Base-by-base conservation (phyloP, 2,888 invertebrate species). In the Rhaphigaster nebulosa region DNA sequence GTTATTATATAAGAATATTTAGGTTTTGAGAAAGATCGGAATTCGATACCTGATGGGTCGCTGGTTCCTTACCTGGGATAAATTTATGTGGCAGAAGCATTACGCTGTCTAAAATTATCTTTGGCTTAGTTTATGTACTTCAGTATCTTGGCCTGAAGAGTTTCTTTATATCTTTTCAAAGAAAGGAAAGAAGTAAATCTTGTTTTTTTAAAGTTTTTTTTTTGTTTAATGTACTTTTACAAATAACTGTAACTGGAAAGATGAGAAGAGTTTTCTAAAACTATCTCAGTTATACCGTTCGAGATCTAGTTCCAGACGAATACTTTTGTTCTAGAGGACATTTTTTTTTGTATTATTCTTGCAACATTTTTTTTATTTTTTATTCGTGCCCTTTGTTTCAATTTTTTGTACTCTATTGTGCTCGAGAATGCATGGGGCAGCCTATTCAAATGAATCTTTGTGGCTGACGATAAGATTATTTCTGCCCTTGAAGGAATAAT, bases 101-200 rank as follows among this genome's bases (percentile, higher is more conserved):
- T 34, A 65, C 29, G 65, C 65, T 29, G 29, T 65, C 65, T n/a
- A 65, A 65, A 65, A 65, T 65, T 65, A 65, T 65, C 65, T 65
- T 60, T 60, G 29, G 29, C 65, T 29, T 65, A 65, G 65, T 65
- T 65, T 65, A 29, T 34, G 29, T 65, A 18, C 29, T 2, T 29
- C 29, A 34, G 29, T 65, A 65, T 65, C 65, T 65, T 65, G 0
- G 13, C n/a, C n/a, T 60, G 13, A 65, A 29, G 65, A 65, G 65
- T 15, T 0, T 29, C 5, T 65, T 65, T 18, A 5, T 34, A 65
- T 29, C 65, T 65, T 65, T 65, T 65, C 65, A 34, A 65, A 65
- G 65, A 65, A 65, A 29, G 4, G 2, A 4, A 29, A 34, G 15
- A 60, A 12, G 10, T n/a, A 45, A 45, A 6, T 4, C 10, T 45